Conservation (phyloP, 2,888 invertebrate species). For the Polydesmus complanatus region DNA sequence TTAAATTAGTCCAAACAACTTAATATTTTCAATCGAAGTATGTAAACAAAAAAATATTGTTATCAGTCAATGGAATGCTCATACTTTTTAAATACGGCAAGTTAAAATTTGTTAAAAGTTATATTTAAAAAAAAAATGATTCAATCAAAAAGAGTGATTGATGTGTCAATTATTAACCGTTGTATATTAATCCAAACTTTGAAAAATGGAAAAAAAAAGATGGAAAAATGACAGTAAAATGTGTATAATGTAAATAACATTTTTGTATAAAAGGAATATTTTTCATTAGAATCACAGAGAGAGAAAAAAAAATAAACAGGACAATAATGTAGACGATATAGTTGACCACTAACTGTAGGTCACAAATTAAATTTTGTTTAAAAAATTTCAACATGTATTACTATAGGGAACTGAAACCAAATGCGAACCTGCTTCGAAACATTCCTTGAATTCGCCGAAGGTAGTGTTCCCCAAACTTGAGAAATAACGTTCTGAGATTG, state of each 20-base stretch:
- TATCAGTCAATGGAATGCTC: no score
- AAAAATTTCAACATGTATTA: constrained; percentile 14
- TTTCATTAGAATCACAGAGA: background rate
- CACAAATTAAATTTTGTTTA: background rate
- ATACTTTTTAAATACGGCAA: no score
- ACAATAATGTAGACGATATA: background rate
- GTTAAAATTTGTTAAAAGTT: no score
- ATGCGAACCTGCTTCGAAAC: constrained; percentile 25
- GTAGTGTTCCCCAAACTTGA: constrained; percentile 23
- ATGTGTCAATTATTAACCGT: no score
- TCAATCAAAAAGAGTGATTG: no score
- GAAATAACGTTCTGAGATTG: constrained; percentile 20
- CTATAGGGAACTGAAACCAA: background rate
- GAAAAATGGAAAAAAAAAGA: background rate
- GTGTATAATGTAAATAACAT: background rate
- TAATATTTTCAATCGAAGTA: no score
- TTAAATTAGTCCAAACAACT: no score
- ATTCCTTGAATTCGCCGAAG: constrained; percentile 22
- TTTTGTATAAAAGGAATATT: background rate
- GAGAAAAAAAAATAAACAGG: background rate
- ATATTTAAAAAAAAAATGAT: no score
- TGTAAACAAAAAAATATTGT: no score
- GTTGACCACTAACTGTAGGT: background rate
- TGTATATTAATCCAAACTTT: background rate
- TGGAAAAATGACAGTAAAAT: background rate